Percentiles rank a stretch among this genome's conserved stretches.
These are phyloP conservation scores for Parnassius mnemosyne DNA, from an alignment of 2,888 invertebrate genomes.

Conservation along the genomic window DNA sequence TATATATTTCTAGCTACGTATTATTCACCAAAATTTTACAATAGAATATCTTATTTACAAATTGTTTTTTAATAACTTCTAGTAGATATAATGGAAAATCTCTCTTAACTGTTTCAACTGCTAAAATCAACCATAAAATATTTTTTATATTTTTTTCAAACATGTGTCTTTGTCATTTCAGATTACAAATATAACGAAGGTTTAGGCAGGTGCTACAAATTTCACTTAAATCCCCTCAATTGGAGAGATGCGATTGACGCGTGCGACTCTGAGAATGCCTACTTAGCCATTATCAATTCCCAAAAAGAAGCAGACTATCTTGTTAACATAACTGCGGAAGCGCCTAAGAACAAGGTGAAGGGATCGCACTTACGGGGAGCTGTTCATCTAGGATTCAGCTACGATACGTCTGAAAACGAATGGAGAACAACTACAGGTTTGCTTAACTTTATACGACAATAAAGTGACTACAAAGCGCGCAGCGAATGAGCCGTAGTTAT, in stretches of 20 bases:
- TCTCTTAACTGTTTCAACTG: no score
- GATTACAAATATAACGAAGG: slow-evolving; percentile 48
- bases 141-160: no score
- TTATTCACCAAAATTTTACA: no score
- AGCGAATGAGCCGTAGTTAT: no score
- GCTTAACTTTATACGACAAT: not conserved
- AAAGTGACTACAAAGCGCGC: no score
- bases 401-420: slow-evolving; percentile 32
- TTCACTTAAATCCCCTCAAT: slow-evolving; percentile 50
- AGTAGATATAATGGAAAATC: no score
- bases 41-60: no score
- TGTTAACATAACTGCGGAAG: slow-evolving; percentile 40
- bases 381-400: slow-evolving; percentile 44
- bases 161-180: slow-evolving; percentile 33
- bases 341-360: slow-evolving; percentile 42
- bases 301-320: slow-evolving; percentile 47
- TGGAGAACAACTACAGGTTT: slow-evolving; percentile 54
- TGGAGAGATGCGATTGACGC: slow-evolving; percentile 56
- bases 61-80: no score
- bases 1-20: no score
- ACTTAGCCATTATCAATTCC: slow-evolving; percentile 55
- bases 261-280: slow-evolving; percentile 56
- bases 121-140: no score
- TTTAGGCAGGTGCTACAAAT: slow-evolving; percentile 57
- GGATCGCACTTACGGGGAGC: slow-evolving; percentile 42